Evolutionary conservation across 2,113 vertebrate genomes (phyloP), one percentile per base, ranked within the genome.

Genomic region (Channa argus): DNA sequence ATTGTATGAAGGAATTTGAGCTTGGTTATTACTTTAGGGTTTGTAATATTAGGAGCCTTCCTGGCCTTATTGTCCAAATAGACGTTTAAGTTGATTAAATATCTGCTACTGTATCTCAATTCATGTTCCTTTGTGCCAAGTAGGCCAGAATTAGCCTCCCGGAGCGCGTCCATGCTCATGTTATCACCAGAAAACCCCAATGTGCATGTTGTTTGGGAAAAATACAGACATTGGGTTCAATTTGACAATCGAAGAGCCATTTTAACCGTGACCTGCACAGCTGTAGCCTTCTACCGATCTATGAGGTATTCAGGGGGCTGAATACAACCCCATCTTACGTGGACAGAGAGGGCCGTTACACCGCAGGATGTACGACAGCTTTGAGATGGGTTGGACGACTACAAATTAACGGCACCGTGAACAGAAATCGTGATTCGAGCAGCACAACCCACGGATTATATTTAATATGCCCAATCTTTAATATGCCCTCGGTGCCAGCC

Each of bases 341-440:
- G 60, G 34, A 41, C 24, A 24, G 44, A 49, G 72, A 34, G 51
- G 76, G 82, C 80, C 82, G 80, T 46, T 45, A 41, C 41, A 50
- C 7, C n/a, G 24, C 12, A 54, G 44, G 52, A 36, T 49, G 52
- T 0, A 1, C 62, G 39, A 8, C 10, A 43, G 56, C 14, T 63
- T 14, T 33, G 14, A 12, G 12, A 34, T 2, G 38, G 6, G 24
- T 24, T 24, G 24, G 24, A 24, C 24, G 24, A 24, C 24, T 24
- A 1, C 24, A 24, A 24, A 24, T 24, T 24, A 37, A 43, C 3
- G 14, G 6, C 6, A 41, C 15, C 15, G 10, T 39, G 60, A 33
- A 37, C 24, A 24, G 24, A 49, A 14, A 50, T 0, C 5, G 0
- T 4, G 11, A 33, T 33, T 68, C 39, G 33, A 71, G 49, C 4